Percentiles rank a stretch among this genome's conserved stretches.
Evolutionary conservation across 1,140 invertebrate species (phyloP).

Genomic region (Zeugodacus cucurbitae): DNA sequence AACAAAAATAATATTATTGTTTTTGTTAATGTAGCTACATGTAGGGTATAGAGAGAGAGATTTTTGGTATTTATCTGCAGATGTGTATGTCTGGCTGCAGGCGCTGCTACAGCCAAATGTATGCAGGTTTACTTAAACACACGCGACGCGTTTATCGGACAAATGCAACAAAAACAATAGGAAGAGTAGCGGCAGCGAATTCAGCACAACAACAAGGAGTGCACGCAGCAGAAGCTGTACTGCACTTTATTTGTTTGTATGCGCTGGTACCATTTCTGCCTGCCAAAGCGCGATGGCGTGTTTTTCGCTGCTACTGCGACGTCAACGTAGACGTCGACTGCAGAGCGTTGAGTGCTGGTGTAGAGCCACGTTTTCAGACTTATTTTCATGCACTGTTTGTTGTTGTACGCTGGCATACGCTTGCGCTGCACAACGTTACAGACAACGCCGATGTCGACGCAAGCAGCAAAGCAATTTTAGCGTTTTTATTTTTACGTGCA

Average conservation of each 20-base stretch:
- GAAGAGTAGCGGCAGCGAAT: background rate
- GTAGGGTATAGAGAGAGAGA: background rate
- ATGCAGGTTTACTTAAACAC: background rate
- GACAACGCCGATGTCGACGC: background rate
- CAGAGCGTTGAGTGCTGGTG: background rate
- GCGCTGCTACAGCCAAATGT: background rate
- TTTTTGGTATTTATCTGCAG: background rate
- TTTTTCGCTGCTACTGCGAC: background rate
- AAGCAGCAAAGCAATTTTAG: background rate
- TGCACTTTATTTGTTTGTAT: background rate
- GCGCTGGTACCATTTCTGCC: background rate
- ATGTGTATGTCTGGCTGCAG: background rate
- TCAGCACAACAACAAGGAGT: background rate
- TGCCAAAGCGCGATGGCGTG: background rate
- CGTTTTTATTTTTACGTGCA: background rate
- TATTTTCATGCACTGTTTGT: background rate
- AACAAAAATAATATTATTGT: background rate
- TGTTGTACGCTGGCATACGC: background rate
- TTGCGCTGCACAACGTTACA: background rate
- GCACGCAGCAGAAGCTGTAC: background rate
- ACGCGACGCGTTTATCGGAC: background rate
- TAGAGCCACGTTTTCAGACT: background rate
- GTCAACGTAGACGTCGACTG: background rate
- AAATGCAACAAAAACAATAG: background rate
- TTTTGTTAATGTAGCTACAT: background rate